Evolutionary conservation across 1,140 invertebrate genomes (phyloP).

Genomic region (Argopecten irradians): DNA sequence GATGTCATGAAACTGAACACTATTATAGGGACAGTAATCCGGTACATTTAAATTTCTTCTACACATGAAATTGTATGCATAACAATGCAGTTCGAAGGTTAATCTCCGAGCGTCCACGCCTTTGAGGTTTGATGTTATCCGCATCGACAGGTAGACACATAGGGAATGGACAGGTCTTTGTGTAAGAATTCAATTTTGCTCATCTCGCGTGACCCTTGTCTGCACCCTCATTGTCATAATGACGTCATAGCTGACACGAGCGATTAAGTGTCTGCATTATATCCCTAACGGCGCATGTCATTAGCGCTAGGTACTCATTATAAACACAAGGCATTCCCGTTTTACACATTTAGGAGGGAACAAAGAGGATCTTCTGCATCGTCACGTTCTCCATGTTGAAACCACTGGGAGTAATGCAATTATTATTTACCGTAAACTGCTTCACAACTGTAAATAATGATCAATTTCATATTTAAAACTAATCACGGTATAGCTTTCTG

Average conservation of each 20-base stretch:
- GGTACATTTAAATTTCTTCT: conserved; percentile 11
- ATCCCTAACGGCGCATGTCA: background rate
- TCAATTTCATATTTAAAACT: too few relatives aligned
- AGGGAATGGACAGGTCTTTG: background rate
- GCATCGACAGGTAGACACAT: conserved; percentile 12
- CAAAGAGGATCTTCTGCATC: background rate
- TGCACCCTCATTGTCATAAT: conserved; percentile 10
- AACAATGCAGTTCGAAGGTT: background rate
- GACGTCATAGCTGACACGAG: background rate
- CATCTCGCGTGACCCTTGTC: background rate
- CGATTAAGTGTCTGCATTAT: background rate
- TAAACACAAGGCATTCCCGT: background rate
- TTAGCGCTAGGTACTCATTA: background rate
- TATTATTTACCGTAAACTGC: background rate
- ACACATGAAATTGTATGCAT: background rate
- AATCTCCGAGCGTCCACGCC: background rate
- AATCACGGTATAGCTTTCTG: too few relatives aligned
- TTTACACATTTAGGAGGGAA: background rate
- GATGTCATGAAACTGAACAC: conserved; percentile 7
- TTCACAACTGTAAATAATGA: background rate
- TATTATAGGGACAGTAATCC: background rate
- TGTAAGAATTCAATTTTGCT: background rate
- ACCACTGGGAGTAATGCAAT: background rate
- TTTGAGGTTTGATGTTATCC: background rate
- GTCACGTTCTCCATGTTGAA: background rate